Evolutionary conservation across 2,888 invertebrate species (phyloP), one percentile per base, ranked within the genome.

Genomic region (Toxonevra muliebris): DNA sequence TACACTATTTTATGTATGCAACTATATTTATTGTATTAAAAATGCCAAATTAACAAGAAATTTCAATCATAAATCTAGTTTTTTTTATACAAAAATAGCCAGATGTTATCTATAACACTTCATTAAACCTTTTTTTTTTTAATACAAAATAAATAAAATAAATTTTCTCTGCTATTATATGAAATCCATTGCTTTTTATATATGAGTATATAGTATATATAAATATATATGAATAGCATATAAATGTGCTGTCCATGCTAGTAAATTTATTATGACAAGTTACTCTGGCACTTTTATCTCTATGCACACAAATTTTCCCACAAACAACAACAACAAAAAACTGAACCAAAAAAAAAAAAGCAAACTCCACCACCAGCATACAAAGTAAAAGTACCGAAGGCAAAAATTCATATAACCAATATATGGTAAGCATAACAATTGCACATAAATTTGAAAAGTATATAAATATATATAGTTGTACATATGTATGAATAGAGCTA

Each of bases 241-340:
- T 80, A 79, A 79, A 79, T 77, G 30, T 30, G 77, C 66, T 66
- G 50, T 48, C 55, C 55, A 41, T 59, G 62, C 11, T 57, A 62
- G n/a, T 69, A 74, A 74, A 82, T 82, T 82, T 82, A 82, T 82
- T 82, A 81, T 82, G 81, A 82, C 81, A 82, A 82, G 82, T 82
- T 81, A 78, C 77, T 76, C 77, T 80, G 81, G 75, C 81, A 80
- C 79, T 81, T 82, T 82, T 82, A 82, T 82, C 82, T 79, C 76
- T 74, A 71, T 75, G 72, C 78, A 77, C 79, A 82, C 80, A 80
- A 78, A 79, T 81, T 79, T 76, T 75, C 73, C 68, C 62, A 54
- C 68, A 58, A 60, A 13, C 45, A 57, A 20, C 48, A 41, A 64
- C 30, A 30, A 30, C 30, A 30, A 30, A 30, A 30, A 30, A 7